Conservation (phyloP, 1,140 invertebrate genomes). For the Pogonomyrmex californicus region DNA sequence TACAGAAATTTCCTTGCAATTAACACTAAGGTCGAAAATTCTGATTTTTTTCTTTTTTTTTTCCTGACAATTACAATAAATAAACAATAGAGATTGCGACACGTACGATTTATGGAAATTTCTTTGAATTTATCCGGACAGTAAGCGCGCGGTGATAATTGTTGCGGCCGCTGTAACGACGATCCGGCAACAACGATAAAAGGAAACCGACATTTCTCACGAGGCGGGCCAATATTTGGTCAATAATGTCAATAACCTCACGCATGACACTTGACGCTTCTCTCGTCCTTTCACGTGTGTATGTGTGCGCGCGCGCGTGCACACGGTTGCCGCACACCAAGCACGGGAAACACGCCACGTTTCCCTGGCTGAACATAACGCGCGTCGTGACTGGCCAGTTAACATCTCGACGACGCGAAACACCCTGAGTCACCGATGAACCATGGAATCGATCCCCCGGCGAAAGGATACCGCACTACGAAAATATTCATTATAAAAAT, state of each 20-base stretch:
- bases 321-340: slow-evolving; percentile 45
- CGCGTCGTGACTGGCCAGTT: slow-evolving; percentile 83
- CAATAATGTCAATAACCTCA: slow-evolving; percentile 78
- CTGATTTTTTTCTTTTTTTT: background rate
- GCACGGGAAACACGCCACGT: slow-evolving; percentile 72
- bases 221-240: slow-evolving; percentile 70
- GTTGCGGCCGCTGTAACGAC: background rate
- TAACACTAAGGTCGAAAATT: background rate
- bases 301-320: slow-evolving; percentile 8
- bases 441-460: slow-evolving; percentile 68
- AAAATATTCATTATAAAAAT: slow-evolving; percentile 44
- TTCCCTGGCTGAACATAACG: slow-evolving; percentile 77
- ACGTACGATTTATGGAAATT: background rate
- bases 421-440: slow-evolving; percentile 77
- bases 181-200: slow-evolving; percentile 24
- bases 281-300: slow-evolving; percentile 50
- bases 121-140: background rate
- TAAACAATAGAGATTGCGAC: background rate
- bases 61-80: background rate
- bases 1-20: background rate
- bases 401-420: slow-evolving; percentile 73
- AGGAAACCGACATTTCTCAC: slow-evolving; percentile 38
- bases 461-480: slow-evolving; percentile 29
- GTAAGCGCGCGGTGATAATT: background rate
- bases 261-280: slow-evolving; percentile 68